Evolutionary conservation across 2,888 invertebrate species (phyloP).

Genomic region (Ormia ochracea): DNA sequence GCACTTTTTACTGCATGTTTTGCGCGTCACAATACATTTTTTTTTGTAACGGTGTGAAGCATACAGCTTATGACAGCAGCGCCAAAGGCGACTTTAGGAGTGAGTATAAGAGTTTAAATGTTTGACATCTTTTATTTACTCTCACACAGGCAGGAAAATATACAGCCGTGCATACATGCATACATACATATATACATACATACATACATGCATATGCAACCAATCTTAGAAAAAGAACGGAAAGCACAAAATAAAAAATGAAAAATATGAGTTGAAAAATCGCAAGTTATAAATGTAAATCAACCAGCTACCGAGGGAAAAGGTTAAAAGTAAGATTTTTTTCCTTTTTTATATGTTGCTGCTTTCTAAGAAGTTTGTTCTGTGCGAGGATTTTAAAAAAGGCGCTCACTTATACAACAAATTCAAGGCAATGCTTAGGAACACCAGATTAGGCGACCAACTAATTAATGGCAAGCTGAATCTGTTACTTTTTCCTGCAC

Average conservation of each 20-base stretch:
- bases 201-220: not conserved
- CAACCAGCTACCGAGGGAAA: not conserved
- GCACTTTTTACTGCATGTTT: conserved; percentile 26
- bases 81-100: conserved; percentile 51
- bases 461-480: not conserved
- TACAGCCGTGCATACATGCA: not conserved
- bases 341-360: not conserved
- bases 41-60: conserved; percentile 46
- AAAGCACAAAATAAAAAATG: not conserved
- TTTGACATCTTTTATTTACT: conserved; percentile 51
- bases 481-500: too few relatives aligned
- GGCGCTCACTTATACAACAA: not conserved
- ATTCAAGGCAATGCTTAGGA: not conserved
- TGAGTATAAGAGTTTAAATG: conserved; percentile 48
- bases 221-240: not conserved
- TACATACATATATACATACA: not conserved
- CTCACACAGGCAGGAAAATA: not conserved
- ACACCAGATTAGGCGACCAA: not conserved
- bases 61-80: conserved; percentile 58
- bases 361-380: not conserved
- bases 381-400: not conserved
- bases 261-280: conserved; percentile 1
- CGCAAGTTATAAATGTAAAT: conserved; percentile 3
- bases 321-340: not conserved
- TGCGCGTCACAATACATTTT: too few relatives aligned